Conservation (phyloP, 2,888 invertebrate genomes). For the Acleris sparsana region DNA sequence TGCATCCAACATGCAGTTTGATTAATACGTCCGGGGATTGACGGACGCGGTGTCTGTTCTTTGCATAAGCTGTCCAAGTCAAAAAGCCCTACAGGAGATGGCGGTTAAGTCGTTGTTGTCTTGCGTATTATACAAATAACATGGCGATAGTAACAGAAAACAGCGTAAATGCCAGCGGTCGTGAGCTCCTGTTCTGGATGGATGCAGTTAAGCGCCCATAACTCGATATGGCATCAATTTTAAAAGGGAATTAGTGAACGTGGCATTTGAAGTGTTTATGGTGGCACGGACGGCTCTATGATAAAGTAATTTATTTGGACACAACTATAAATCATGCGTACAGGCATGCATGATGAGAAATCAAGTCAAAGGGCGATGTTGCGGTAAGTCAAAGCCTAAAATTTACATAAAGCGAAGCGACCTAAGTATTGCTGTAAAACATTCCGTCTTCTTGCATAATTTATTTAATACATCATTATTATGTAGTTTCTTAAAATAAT, state of each 20-base stretch:
- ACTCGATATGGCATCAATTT: no score
- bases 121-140: no score
- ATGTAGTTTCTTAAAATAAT: no score
- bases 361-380: neutral
- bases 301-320: constrained; percentile 26
- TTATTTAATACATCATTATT: no score
- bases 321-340: constrained; percentile 16
- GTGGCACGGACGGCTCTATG: constrained; percentile 20
- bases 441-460: neutral
- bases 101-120: no score
- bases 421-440: neutral
- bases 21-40: constrained; percentile 31
- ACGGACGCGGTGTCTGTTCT: constrained; percentile 28
- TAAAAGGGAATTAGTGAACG: no score
- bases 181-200: no score
- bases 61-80: constrained; percentile 8
- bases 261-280: constrained; percentile 1
- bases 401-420: neutral
- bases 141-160: no score
- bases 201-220: no score
- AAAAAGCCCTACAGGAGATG: no score
- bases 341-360: neutral
- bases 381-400: no score
- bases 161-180: no score
- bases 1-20: constrained; percentile 23